Percentiles rank a stretch among this genome's conserved stretches.
These are phyloP conservation scores for Lepilemur ruficaudatus DNA, from an alignment of 2,797 vertebrate genomes.

Conservation along the genomic window DNA sequence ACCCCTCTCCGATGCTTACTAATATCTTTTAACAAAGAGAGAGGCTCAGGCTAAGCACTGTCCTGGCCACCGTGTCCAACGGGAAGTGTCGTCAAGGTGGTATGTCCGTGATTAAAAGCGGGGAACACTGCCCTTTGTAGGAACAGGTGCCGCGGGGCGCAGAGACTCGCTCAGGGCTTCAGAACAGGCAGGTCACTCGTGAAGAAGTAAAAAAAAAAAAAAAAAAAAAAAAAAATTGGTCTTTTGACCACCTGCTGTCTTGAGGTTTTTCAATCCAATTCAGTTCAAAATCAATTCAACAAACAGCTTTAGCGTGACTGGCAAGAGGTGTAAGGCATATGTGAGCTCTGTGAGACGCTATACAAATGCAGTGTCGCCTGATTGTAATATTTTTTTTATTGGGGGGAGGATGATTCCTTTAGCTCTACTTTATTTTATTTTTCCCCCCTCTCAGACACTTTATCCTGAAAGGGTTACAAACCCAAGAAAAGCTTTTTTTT, in stretches of 20 bases:
- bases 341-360: not conserved
- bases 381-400: not conserved
- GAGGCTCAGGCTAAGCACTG: not conserved
- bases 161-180: not conserved
- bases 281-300: not conserved
- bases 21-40: slow-evolving; percentile 35
- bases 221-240: not conserved
- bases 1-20: not conserved
- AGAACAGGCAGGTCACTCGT: not conserved
- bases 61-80: not conserved
- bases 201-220: not conserved
- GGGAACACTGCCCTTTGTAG: not conserved
- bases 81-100: not conserved
- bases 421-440: not conserved
- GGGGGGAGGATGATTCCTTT: not conserved
- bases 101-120: not conserved
- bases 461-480: slow-evolving; percentile 65
- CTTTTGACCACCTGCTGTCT: slow-evolving; percentile 33
- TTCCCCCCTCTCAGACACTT: not conserved
- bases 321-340: not conserved
- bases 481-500: slow-evolving; percentile 25
- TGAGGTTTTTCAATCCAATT: not conserved
- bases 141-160: not conserved
- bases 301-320: not conserved
- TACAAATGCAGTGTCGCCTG: fast-evolving